Base-by-base conservation (phyloP, 2,797 vertebrate species). In the Brotogeris chrysoptera region DNA sequence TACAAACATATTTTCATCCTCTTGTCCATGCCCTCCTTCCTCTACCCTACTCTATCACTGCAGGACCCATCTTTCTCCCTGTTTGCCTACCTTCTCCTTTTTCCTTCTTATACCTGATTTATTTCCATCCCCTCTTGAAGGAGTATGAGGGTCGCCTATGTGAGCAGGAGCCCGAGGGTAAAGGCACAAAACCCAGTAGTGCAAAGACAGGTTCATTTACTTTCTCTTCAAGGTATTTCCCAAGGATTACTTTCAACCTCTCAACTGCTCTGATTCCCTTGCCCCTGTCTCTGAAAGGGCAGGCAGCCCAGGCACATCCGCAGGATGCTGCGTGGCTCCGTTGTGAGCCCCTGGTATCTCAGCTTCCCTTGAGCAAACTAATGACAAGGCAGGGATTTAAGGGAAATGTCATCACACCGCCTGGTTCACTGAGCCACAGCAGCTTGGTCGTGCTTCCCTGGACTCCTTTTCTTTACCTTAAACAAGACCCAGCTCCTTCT, bases 341-440 rank as follows among this genome's bases (percentile, higher is more conserved):
- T 27, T 38, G 25, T 3, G 24, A 63, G 77, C 77, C 4, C 10
- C 20, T 5, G 1, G 72, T 0, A 0, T 27, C 53, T 38, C 5
- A 5, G 46, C 70, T 93, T 8, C 57, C 55, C 72, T 3, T 2
- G 64, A 87, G 94, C 39, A 13, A 39, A 57, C 78, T 88, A 50
- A 44, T 27, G 66, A 43, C 63, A 52, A 52, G 43, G 60, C 74
- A 90, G 76, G 80, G 60, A 23, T 79, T 70, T 44, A 72, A 71
- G 63, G 47, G 71, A 84, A 94, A 70, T 70, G 43, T 79, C 80
- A 55, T 38, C 80, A 53, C 60, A 21, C 73, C 64, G 55, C 71
- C 78, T 43, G 53, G 3, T 27, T 85, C 88, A 88, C 68, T 82
- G 88, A 93, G 28, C 64, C 64, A 49, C 71, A 91, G 88, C 53